Conservation (phyloP, 1,140 invertebrate species). For the Mamestra configurata region DNA sequence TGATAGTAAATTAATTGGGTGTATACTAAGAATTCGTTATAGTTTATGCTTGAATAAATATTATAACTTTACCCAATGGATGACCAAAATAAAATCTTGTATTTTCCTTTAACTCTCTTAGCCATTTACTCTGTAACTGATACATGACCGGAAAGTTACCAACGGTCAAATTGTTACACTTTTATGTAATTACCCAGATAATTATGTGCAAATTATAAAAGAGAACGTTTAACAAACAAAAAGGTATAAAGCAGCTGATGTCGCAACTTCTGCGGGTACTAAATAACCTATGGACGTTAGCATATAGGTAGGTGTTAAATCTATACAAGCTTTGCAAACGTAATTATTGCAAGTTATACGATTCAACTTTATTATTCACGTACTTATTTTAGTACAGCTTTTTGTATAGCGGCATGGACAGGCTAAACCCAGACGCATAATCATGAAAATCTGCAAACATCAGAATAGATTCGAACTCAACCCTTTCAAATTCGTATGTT, state of each 20-base stretch:
- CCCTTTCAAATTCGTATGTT: slow-evolving; percentile 43
- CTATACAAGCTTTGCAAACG: background rate
- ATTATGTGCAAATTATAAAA: background rate
- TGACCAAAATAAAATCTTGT: too few relatives aligned
- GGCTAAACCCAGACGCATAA: slow-evolving; percentile 18
- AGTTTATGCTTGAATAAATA: too few relatives aligned
- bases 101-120: too few relatives aligned
- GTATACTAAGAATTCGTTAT: too few relatives aligned
- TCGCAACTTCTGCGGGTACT: slow-evolving; percentile 23
- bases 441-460: slow-evolving; percentile 18
- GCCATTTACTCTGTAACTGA: background rate
- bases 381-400: background rate
- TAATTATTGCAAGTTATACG: background rate
- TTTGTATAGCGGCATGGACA: background rate
- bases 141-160: background rate
- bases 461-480: slow-evolving; percentile 8
- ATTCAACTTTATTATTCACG: background rate
- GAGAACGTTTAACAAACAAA: background rate
- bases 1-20: too few relatives aligned
- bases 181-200: slow-evolving; percentile 3
- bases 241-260: slow-evolving; percentile 4
- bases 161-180: background rate
- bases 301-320: background rate
- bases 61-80: too few relatives aligned
- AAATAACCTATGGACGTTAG: slow-evolving; percentile 1